phyloP scores from a whole-genome alignment of 2,888 invertebrate species.

The Dryocosmus kuriphilus region DNA sequence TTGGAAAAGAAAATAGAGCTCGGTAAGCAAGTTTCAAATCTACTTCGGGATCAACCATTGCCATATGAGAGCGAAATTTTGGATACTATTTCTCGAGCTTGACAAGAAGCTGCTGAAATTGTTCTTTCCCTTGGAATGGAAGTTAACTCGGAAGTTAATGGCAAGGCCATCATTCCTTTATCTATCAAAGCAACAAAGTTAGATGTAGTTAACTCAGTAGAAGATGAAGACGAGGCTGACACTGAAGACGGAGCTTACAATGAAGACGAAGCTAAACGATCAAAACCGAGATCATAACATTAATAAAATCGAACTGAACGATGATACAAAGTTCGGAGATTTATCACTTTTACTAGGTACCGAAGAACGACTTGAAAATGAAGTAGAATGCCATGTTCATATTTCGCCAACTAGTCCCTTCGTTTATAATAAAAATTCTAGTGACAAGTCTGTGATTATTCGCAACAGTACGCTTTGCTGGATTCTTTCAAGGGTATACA shows the following conservation, averaged over 20 bases:
- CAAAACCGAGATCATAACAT: too few species aligned
- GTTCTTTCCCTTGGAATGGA: background rate
- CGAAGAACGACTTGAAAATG: background rate
- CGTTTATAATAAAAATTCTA: slow-evolving; percentile 2
- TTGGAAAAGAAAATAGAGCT: background rate
- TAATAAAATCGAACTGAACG: too few species aligned
- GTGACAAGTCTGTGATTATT: background rate
- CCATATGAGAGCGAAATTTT: background rate
- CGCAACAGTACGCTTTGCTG: background rate
- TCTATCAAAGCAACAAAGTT: slow-evolving; percentile 1
- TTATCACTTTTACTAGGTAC: slow-evolving; percentile 1
- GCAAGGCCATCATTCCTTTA: background rate
- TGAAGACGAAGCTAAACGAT: too few species aligned
- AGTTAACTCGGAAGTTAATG: background rate
- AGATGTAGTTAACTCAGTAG: background rate
- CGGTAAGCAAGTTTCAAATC: background rate
- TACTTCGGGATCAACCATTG: background rate
- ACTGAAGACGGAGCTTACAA: background rate
- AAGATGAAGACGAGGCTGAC: background rate
- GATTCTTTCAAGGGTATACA: background rate
- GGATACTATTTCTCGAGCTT: background rate
- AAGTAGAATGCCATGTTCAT: slow-evolving; percentile 1
- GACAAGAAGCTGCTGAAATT: slow-evolving; percentile 2
- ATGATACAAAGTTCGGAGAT: background rate
- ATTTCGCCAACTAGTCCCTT: slow-evolving; percentile 1